Conservation (phyloP, 2,888 invertebrate species). For the Xylota segnis region DNA sequence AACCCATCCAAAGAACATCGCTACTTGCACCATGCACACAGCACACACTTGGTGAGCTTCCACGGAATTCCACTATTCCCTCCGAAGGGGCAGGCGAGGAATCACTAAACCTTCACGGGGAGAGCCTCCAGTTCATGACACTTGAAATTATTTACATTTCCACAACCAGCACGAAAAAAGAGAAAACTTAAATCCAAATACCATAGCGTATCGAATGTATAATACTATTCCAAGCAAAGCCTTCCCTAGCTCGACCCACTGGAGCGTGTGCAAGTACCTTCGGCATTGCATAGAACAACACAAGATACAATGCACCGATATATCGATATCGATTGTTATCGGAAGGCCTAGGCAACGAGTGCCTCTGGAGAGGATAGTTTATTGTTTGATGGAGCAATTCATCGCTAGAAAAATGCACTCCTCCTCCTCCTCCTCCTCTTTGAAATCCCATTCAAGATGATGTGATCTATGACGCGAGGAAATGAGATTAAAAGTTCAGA, state of each 20-base stretch:
- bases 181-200: slow-evolving; percentile 43
- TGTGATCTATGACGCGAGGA: slow-evolving; percentile 43
- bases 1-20: background rate
- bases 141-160: slow-evolving; percentile 62
- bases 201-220: slow-evolving; percentile 42
- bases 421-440: background rate
- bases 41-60: slow-evolving; percentile 28
- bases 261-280: slow-evolving; percentile 47
- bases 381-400: slow-evolving; percentile 71
- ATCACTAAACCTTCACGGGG: slow-evolving; percentile 32
- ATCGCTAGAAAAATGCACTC: slow-evolving; percentile 37
- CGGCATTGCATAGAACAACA: background rate
- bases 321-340: slow-evolving; percentile 69
- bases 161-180: slow-evolving; percentile 15
- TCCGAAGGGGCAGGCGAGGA: background rate
- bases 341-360: slow-evolving; percentile 32
- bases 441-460: slow-evolving; percentile 23
- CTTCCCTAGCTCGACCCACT: slow-evolving; percentile 47
- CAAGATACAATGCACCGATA: slow-evolving; percentile 42
- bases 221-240: slow-evolving; percentile 39
- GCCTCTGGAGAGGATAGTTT: slow-evolving; percentile 56
- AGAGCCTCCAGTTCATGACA: slow-evolving; percentile 56
- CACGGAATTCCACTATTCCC: slow-evolving; percentile 8
- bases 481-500: slow-evolving; percentile 64
- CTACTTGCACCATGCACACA: slow-evolving; percentile 33